These are phyloP conservation scores for Pyrrhura leucotis DNA, from an alignment of 2,797 vertebrate species.

Conservation along the genomic window DNA sequence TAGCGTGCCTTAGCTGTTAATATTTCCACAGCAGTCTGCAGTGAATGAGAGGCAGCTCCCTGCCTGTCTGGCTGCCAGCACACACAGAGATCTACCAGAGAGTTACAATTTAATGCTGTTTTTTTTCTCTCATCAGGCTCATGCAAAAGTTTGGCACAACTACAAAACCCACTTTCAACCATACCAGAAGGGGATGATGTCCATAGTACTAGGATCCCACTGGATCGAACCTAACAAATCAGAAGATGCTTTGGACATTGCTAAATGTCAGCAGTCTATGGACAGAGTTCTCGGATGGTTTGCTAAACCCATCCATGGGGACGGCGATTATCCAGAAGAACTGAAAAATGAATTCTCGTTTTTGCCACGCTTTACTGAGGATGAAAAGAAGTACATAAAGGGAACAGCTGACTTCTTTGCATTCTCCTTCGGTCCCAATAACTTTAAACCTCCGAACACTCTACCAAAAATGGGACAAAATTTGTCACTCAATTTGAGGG, in stretches of 20 bases:
- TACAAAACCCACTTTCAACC: constrained; percentile 86
- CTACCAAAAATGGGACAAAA: constrained; percentile 82
- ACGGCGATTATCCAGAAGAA: constrained; percentile 89
- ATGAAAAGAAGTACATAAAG: constrained; percentile 84
- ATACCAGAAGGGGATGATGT: constrained; percentile 86
- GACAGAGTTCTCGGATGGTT: constrained; percentile 93
- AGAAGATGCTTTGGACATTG: constrained; percentile 72
- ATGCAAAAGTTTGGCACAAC: constrained; percentile 90
- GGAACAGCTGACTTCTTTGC: constrained; percentile 95
- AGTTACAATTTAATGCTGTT: neutral
- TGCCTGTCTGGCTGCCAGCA: neutral
- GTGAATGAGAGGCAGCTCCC: neutral
- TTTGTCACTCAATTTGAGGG: constrained; percentile 85
- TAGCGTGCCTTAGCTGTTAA: neutral
- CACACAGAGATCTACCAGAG: neutral
- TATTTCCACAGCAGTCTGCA: neutral
- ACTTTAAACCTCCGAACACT: constrained; percentile 81
- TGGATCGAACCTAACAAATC: constrained; percentile 89
- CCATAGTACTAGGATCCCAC: constrained; percentile 92
- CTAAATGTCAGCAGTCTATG: constrained; percentile 88
- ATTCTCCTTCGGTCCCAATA: constrained; percentile 92
- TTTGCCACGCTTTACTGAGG: constrained; percentile 83
- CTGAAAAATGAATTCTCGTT: constrained; percentile 77
- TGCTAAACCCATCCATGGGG: constrained; percentile 89
- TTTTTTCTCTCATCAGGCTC: constrained; percentile 84